A percentile compares a stretch with the other conserved stretches of the same genome.
Conservation (phyloP, 2,797 vertebrate genomes). For the Trachurus trachurus region DNA sequence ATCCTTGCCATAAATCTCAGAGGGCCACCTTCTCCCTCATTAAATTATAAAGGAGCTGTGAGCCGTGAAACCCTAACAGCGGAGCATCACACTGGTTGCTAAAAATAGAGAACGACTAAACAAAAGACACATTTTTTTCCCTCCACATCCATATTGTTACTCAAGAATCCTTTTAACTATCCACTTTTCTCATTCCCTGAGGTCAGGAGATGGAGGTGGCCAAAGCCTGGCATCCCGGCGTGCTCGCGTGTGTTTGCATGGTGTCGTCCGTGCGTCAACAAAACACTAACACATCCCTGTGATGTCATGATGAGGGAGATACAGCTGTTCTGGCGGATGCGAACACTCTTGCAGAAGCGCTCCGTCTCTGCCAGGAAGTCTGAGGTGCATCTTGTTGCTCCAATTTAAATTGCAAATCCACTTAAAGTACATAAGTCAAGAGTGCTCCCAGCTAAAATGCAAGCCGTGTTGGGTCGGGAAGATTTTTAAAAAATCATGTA, state of each 20-base stretch:
- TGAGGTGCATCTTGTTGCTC: conserved; percentile 59
- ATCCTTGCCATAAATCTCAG: conserved; percentile 80
- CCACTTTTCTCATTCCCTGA: conserved; percentile 70
- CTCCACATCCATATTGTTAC: conserved; percentile 74
- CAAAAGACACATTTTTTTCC: conserved; percentile 58
- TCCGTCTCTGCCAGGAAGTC: conserved; percentile 43
- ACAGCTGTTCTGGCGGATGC: conserved; percentile 64
- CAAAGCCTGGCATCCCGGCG: conserved; percentile 46
- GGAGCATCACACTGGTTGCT: conserved; percentile 75
- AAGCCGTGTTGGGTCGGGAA: conserved; percentile 70
- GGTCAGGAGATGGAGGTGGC: conserved; percentile 65
- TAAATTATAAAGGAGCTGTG: conserved; percentile 87
- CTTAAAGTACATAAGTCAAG: conserved; percentile 70
- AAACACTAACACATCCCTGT: conserved; percentile 63
- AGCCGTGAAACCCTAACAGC: conserved; percentile 80
- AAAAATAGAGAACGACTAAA: conserved; percentile 84
- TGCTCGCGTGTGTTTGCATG: conserved; percentile 52
- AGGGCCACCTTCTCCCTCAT: conserved; percentile 78
- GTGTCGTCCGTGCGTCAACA: conserved; percentile 63
- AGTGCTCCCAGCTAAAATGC: conserved; percentile 77
- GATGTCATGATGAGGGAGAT: conserved; percentile 72
- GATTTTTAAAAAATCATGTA: conserved; percentile 79
- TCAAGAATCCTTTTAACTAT: conserved; percentile 85
- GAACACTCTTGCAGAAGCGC: conserved; percentile 47
- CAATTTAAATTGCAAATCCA: conserved; percentile 79